Base-by-base conservation (phyloP, 2,113 vertebrate species). In the Geococcyx californianus region DNA sequence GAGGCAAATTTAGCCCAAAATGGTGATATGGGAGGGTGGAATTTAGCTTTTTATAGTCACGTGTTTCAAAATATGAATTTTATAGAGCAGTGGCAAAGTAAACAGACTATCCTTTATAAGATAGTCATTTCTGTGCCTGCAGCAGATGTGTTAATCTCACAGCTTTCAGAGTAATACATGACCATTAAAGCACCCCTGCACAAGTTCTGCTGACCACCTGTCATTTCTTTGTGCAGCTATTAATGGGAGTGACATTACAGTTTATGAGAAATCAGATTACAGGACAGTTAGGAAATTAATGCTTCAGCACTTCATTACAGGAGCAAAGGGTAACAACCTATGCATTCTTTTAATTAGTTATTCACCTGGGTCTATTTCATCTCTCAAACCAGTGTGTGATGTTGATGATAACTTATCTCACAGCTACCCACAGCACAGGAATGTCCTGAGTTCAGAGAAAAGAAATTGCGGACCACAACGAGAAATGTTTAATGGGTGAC, bases 181-280 rank as follows among this genome's bases (percentile, higher is more conserved):
- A 34, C 31, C 34, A 58, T 89, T 92, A 86, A 64, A 67, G 19
- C 55, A 69, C 63, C 29, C 45, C 51, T 69, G 51, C 56, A 70
- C 29, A 73, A 68, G 44, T 76, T 86, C 77, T 95, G 69, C 55
- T 92, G 81, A 70, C 83, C 52, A 78, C 58, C 58, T 91, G 82
- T 49, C 44, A 74, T 87, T 90, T 89, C 44, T 76, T 74, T 45
- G 21, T 36, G 44, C 62, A 92, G 74, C 45, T 92, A 23, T 49
- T 95, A 89, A 83, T 84, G 73, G 51, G 40, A 83, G 17, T 69
- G 84, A 74, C 66, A 72, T 67, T 85, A 42, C 6, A 74, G 42
- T 82, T 95, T 84, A 91, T 54, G 75, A 81, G 38, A 92, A 95
- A 84, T 70, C 63, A 77, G 69, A 91, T 90, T 74, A 74, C 28